Base-by-base conservation (phyloP, 2,797 vertebrate genomes). In the Telmatherina bonti region DNA sequence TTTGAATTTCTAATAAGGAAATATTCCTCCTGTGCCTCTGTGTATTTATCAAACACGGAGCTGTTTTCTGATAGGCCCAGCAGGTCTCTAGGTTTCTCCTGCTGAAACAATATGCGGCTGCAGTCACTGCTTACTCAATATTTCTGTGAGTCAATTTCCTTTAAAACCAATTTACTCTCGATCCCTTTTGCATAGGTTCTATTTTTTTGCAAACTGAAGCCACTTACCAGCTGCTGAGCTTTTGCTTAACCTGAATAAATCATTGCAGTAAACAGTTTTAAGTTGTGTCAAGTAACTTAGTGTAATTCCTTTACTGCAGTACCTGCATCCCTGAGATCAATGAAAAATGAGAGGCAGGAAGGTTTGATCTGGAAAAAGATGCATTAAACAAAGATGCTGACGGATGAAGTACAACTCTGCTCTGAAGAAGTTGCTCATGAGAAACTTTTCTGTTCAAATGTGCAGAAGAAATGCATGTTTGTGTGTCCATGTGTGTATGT, bases 1-100 rank as follows among this genome's bases (percentile, higher is more conserved):
- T 92, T 74, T 87, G 86, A 91, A 93, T 92, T 89, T 90, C 82
- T 92, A 90, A 86, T 90, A 88, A 89, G 89, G 84, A 93, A 88
- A 90, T 85, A 91, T 92, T 93, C 83, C 79, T 86, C 85, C 84
- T 89, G 85, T 16, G 82, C 89, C 83, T 16, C 67, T 82, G 89
- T 82, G 86, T 88, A 87, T 90, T 92, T 85, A 87, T 91, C 85
- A 88, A 82, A 82, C 63, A 62, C 52, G 59, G 67, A 77, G 77
- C 81, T 81, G 73, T 71, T 85, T 85, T 85, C 67, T 86, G 79
- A 86, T 79, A 69, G 84, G 85, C 73, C 79, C 78, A 76, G 84
- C 79, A 79, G 65, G 78, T 85, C 83, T 88, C 87, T 80, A 41
- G 81, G 59, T 79, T 85, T 82, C 70, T 62, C 56, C 70, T 67